Evolutionary conservation across 2,888 invertebrate genomes (phyloP), one percentile per base, ranked within the genome.

Genomic region (Ochropleura leucogaster): DNA sequence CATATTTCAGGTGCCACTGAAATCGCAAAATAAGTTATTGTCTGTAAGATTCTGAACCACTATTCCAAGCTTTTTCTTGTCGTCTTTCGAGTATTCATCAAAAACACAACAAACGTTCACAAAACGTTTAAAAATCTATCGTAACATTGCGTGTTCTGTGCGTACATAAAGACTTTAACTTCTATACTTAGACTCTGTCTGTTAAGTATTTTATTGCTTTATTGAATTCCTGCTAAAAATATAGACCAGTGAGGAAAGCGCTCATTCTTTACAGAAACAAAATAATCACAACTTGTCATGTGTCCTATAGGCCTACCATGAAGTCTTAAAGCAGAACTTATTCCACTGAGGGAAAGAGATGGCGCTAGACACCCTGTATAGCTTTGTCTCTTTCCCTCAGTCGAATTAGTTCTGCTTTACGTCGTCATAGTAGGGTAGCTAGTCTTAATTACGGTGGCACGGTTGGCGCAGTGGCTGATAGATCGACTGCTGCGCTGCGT

Each of bases 201-300:
- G 74, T 84, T 80, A 72, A 80, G 76, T 59, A 78, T 75, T 79
- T 82, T 82, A 80, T 46, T 72, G 47, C 62, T 72, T 72, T 77
- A 85, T 86, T 82, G 72, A 84, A 82, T 77, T 30, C 62, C 65
- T 74, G 62, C 70, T 73, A 66, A 77, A 63, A 80, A 72, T 75
- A 85, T 70, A 53, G 14, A 4, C 3, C 4, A 46, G 46, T 8
- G 10, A 46, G 47, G 1, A 18, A 16, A 40, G 14, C 12, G 18
- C 0, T 46, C 5, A 20, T 20, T 63, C 1, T 63, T 30, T n/a
- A 57, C n/a, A 20, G 3, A 30, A 47, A 42, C 40, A 40, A 18
- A 18, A 55, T 10, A 20, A 57, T 8, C 55, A 30, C 30, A n/a
- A 53, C n/a, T 7, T 30, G 14, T 46, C 30, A 30, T 30, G 30